Conservation (phyloP, 2,888 invertebrate species). For the Leucophenga maculata region DNA sequence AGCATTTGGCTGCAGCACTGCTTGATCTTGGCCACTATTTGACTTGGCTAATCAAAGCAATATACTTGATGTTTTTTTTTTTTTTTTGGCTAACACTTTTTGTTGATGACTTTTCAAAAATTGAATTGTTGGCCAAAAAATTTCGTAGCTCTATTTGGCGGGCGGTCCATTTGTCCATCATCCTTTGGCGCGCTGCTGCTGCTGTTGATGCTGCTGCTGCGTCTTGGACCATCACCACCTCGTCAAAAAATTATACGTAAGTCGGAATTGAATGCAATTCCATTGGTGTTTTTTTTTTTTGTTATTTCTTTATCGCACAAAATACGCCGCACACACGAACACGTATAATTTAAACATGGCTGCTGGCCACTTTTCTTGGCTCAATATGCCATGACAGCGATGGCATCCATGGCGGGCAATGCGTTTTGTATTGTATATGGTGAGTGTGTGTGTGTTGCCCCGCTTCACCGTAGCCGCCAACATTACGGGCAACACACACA, state of each 20-base stretch:
- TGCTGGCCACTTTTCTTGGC: conserved; percentile 62
- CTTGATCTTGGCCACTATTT: conserved; percentile 64
- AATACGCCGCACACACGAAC: conserved; percentile 18
- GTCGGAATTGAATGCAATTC: conserved; percentile 4
- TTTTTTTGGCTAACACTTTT: conserved; percentile 31
- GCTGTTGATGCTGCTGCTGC: conserved; percentile 29
- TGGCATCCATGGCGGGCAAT: background rate
- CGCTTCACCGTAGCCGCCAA: too few species aligned
- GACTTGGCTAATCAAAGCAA: conserved; percentile 69
- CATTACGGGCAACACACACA: conserved; percentile 50
- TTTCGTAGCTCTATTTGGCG: too few species aligned
- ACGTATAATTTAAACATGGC: conserved; percentile 19
- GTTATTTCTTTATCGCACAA: conserved; percentile 19
- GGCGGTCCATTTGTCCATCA: conserved; percentile 40
- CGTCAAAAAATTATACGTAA: conserved; percentile 24
- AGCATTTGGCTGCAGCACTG: conserved; percentile 29
- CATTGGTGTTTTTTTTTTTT: conserved; percentile 35
- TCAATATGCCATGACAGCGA: conserved; percentile 20
- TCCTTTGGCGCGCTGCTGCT: conserved; percentile 39
- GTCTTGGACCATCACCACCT: conserved; percentile 57
- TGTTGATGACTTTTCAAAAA: conserved; percentile 46
- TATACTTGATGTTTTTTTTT: conserved; percentile 40
- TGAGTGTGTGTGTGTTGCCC: conserved; percentile 35
- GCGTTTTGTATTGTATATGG: background rate
- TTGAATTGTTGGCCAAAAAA: conserved; percentile 56